Evolutionary conservation across 2,113 vertebrate species (phyloP), one percentile per base, ranked within the genome.

Genomic region (Phyllopteryx taeniolatus): DNA sequence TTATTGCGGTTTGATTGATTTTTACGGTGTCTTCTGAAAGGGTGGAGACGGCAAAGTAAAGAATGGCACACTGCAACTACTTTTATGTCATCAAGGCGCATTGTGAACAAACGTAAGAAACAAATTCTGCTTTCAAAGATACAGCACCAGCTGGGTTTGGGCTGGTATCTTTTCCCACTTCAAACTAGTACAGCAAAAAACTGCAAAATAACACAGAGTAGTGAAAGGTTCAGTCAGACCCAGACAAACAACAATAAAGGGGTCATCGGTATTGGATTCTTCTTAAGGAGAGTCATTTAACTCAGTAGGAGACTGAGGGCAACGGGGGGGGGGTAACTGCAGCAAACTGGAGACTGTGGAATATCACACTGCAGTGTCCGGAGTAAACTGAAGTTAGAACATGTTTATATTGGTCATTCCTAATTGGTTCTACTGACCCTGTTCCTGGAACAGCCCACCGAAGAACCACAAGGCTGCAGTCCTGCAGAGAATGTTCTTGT

Each of bases 21-120:
- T 75, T 74, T 46, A n/a, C 61, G n/a, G 61, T 1, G 2, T 62
- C 17, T 46, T 71, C 27, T 57, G 49, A 67, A 70, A 53, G 57
- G 56, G 17, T 14, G 68, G 43, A 68, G 71, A 69, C 39, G 10
- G 1, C 20, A 67, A n/a, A 46, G 63, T 47, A 22, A 66, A 27
- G n/a, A 66, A 27, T 27, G n/a, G 14, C 42, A 64, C 39, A 64
- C 39, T 6, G 35, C 2, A n/a, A n/a, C 39, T 13, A 60, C 27
- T 39, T 62, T 62, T 7, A 54, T 2, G 53, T 54, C 53, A 4
- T 11, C 8, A n/a, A n/a, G 20, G 20, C 20, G 10, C 53, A 54
- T 54, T n/a, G 8, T 35, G 14, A 61, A 7, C 6, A 61, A 33
- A 61, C 2, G 14, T 17, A 8, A 17, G 56, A 1, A 4, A 61